phyloP scores from a whole-genome alignment of 2,113 vertebrate species.

The Colaptes auratus region DNA sequence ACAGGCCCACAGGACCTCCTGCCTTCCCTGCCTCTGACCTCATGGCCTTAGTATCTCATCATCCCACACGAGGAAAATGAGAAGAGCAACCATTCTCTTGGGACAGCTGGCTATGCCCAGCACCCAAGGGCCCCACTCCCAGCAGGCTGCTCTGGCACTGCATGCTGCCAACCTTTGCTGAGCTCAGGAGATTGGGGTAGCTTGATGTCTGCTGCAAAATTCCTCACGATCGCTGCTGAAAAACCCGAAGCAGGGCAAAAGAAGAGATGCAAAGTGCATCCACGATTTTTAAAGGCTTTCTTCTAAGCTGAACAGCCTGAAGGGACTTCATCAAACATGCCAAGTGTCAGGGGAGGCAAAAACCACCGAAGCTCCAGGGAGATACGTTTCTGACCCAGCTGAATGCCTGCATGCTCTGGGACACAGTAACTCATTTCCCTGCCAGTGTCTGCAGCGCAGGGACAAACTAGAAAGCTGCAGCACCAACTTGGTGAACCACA shows the following conservation, averaged over 20 bases:
- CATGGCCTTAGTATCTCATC: neutral
- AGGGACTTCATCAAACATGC: neutral
- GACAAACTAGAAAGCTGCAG: neutral
- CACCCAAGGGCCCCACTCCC: neutral
- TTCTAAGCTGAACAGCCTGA: neutral
- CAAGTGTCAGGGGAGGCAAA: neutral
- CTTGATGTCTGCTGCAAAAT: neutral
- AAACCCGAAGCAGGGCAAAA: neutral
- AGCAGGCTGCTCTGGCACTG: neutral
- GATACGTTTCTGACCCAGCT: neutral
- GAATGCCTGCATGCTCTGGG: neutral
- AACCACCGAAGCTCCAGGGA: accelerated
- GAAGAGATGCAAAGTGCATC: accelerated
- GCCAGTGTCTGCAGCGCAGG: neutral
- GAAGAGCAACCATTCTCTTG: neutral
- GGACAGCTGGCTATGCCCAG: neutral
- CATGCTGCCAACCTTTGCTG: neutral
- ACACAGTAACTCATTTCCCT: neutral
- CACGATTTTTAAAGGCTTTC: neutral
- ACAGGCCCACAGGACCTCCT: neutral
- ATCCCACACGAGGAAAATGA: neutral
- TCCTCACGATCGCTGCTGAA: neutral
- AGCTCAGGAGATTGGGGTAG: neutral
- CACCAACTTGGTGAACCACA: neutral
- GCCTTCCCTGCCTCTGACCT: neutral